These are phyloP conservation scores for Rhinoraja longicauda DNA, from an alignment of 2,797 vertebrate species.

Conservation along the genomic window DNA sequence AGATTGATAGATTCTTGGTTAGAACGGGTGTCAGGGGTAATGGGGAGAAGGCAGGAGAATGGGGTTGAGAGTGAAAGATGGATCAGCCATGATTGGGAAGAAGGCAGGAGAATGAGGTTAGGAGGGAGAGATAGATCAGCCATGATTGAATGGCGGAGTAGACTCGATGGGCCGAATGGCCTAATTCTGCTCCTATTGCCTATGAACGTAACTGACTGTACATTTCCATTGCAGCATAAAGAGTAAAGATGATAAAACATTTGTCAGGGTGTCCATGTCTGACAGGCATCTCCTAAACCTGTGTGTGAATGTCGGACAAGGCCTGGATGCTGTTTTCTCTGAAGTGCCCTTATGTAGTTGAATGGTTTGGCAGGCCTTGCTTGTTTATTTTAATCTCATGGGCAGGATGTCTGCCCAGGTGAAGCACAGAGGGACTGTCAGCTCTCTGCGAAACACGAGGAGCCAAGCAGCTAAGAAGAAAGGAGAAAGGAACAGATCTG, in stretches of 20 bases:
- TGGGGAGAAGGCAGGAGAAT: too few relatives aligned
- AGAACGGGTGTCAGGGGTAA: too few relatives aligned
- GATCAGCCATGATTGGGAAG: too few relatives aligned
- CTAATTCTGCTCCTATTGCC: too few relatives aligned
- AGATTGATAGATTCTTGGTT: too few relatives aligned
- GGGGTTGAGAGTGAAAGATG: too few relatives aligned
- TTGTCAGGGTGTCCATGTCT: not conserved
- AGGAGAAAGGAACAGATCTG: not conserved
- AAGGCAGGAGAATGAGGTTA: too few relatives aligned
- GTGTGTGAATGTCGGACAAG: not conserved
- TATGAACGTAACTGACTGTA: too few relatives aligned
- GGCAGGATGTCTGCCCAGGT: not conserved
- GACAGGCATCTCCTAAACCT: not conserved
- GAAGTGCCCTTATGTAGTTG: not conserved
- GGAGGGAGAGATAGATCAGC: too few relatives aligned
- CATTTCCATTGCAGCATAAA: too few relatives aligned
- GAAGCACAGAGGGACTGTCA: not conserved
- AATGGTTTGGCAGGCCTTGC: not conserved
- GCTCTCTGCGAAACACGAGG: not conserved
- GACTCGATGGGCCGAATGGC: too few relatives aligned
- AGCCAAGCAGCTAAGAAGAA: not conserved
- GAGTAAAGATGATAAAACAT: not conserved
- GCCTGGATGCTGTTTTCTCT: not conserved
- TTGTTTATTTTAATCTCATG: not conserved
- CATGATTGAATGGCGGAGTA: too few relatives aligned